Conservation (phyloP, 2,888 invertebrate species). For the Clanis bilineata region DNA sequence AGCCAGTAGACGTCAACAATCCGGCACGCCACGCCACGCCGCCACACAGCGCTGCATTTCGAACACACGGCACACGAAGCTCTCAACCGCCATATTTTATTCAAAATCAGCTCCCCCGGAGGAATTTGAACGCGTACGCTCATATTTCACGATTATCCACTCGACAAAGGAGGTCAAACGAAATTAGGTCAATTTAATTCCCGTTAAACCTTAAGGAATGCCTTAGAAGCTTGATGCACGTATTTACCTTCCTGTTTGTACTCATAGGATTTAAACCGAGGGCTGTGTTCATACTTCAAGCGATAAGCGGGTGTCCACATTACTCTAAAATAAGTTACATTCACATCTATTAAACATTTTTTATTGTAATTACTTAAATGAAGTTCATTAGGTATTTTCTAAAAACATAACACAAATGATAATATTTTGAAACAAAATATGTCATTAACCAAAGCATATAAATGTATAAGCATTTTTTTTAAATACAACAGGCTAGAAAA, state of each 20-base stretch:
- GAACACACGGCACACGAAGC: background rate
- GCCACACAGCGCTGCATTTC: slow-evolving; percentile 9
- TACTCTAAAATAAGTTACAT: background rate
- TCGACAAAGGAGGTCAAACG: slow-evolving; percentile 31
- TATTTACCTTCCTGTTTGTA: slow-evolving; percentile 30
- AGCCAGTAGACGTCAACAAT: background rate
- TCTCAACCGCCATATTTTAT: slow-evolving; percentile 16
- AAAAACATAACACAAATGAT: no score
- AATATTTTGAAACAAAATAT: no score
- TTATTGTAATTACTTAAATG: no score
- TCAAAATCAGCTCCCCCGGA: slow-evolving; percentile 17
- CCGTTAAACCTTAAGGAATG: slow-evolving; percentile 38
- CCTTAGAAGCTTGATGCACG: slow-evolving; percentile 36
- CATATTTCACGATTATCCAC: slow-evolving; percentile 28
- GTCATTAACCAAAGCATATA: no score
- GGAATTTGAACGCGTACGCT: slow-evolving; percentile 23
- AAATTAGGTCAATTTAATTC: slow-evolving; percentile 44
- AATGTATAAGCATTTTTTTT: no score
- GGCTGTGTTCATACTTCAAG: slow-evolving; percentile 14
- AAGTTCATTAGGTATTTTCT: no score
- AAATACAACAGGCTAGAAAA: background rate
- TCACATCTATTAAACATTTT: background rate
- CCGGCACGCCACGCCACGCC: no score
- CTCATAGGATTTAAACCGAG: slow-evolving; percentile 25
- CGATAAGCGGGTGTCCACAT: background rate